Percentiles rank a stretch among this genome's conserved stretches.
These are phyloP conservation scores for Beroe ovata DNA, from an alignment of 37 sponge, comb jelly and placozoan species.

Conservation along the genomic window DNA sequence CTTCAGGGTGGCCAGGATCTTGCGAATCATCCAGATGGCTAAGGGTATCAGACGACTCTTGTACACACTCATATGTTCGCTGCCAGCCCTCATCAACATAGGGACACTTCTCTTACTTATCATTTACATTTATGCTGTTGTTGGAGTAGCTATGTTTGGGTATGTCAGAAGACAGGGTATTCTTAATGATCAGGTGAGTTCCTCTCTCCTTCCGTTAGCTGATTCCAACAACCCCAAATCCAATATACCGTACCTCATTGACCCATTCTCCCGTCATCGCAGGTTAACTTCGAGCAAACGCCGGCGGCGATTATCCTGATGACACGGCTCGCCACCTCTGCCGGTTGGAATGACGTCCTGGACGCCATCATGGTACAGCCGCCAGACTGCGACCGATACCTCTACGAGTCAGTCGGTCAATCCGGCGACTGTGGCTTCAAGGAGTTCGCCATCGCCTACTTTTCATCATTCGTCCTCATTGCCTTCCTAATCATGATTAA, in stretches of 20 bases:
- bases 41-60: conserved; percentile 64
- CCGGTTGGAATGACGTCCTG: conserved; percentile 71
- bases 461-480: conserved; percentile 62
- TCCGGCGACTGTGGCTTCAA: conserved; percentile 67
- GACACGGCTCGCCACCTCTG: conserved; percentile 56
- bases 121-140: conserved; percentile 68
- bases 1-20: conserved; percentile 54
- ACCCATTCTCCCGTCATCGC: background rate
- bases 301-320: conserved; percentile 46
- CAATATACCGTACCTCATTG: no score
- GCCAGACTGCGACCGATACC: conserved; percentile 64
- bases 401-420: background rate
- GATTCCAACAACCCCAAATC: no score
- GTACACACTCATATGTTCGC: conserved; percentile 63
- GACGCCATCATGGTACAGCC: conserved; percentile 18
- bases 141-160: conserved; percentile 69
- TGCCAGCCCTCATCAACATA: conserved; percentile 69
- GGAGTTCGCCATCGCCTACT: conserved; percentile 51
- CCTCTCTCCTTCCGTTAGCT: background rate
- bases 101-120: conserved; percentile 66
- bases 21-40: conserved; percentile 65
- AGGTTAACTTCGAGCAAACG: conserved; percentile 64
- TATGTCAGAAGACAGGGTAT: conserved; percentile 41
- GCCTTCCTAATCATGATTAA: conserved; percentile 69
- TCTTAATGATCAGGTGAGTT: conserved; percentile 56